Evolutionary conservation across 2,113 vertebrate genomes (phyloP).

Genomic region (Amphilophus citrinellus): DNA sequence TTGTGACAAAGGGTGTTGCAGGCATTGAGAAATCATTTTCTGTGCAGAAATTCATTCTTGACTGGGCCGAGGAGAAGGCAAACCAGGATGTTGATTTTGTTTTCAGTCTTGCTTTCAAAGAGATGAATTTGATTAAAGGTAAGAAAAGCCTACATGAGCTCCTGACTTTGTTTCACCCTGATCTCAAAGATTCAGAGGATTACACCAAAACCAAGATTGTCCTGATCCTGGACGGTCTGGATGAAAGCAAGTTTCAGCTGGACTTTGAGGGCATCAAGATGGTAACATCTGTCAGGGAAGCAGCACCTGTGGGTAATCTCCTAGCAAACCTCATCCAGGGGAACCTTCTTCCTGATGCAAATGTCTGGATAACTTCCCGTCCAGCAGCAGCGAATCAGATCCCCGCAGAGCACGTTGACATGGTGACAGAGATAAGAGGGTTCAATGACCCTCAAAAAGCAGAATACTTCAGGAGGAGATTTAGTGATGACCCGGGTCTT

Average conservation of each 20-base stretch:
- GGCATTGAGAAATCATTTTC: constrained; percentile 65
- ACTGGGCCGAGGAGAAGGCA: constrained; percentile 44
- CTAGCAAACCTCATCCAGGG: constrained; percentile 58
- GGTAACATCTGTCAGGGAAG: constrained; percentile 30
- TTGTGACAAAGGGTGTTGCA: constrained; percentile 51
- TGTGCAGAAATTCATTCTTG: constrained; percentile 53
- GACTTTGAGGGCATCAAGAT: constrained; percentile 11
- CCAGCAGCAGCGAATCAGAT: constrained; percentile 56
- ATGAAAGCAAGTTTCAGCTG: constrained; percentile 61
- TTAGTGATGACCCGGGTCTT: fast-evolving
- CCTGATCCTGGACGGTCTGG: constrained; percentile 64
- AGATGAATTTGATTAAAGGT: constrained; percentile 39
- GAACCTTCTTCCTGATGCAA: constrained; percentile 51
- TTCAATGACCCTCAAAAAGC: constrained; percentile 62
- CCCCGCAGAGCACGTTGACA: constrained; percentile 27
- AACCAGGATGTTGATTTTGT: constrained; percentile 53
- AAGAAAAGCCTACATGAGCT: constrained; percentile 41
- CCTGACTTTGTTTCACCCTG: constrained; percentile 29
- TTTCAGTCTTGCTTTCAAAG: constrained; percentile 59
- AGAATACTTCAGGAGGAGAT: constrained; percentile 60
- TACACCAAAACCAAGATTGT: neutral
- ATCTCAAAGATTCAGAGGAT: neutral
- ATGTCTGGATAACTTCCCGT: constrained; percentile 62
- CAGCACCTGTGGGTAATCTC: constrained; percentile 28
- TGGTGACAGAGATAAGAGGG: constrained; percentile 63